phyloP scores from a whole-genome alignment of 2,888 invertebrate genomes.

The Amblyjoppa fuscipennis region DNA sequence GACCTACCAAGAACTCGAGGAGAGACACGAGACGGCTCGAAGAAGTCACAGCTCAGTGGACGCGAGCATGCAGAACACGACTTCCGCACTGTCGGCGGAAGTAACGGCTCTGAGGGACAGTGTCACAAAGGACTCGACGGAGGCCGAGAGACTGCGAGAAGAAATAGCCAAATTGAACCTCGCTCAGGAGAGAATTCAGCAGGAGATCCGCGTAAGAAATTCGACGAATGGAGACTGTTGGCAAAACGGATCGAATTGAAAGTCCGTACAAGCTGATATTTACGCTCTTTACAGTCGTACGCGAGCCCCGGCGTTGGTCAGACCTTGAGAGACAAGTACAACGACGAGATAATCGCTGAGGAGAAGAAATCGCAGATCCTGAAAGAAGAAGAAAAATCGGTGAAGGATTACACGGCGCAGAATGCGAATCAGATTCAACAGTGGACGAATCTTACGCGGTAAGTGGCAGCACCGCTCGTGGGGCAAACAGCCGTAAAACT shows the following conservation, averaged over 20 bases:
- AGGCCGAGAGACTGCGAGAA: conserved; percentile 70
- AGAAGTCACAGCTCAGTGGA: conserved; percentile 87
- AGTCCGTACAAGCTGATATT: neutral
- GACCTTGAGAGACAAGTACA: conserved; percentile 85
- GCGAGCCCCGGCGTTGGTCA: conserved; percentile 69
- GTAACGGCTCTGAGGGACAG: conserved; percentile 80
- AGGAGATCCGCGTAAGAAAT: conserved; percentile 69
- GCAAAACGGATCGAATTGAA: neutral
- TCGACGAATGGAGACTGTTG: neutral
- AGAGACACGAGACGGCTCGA: conserved; percentile 88
- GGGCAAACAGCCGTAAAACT: no score
- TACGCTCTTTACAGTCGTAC: conserved; percentile 65
- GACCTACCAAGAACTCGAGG: conserved; percentile 88
- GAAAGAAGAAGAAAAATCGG: conserved; percentile 87
- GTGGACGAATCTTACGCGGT: conserved; percentile 80
- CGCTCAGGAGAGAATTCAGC: conserved; percentile 76
- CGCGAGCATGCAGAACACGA: conserved; percentile 86
- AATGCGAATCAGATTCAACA: conserved; percentile 78
- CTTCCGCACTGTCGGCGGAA: conserved; percentile 82
- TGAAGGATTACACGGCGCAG: conserved; percentile 83
- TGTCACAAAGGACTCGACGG: conserved; percentile 69
- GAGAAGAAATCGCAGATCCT: conserved; percentile 88
- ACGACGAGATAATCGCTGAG: conserved; percentile 86
- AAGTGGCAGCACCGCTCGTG: conserved; percentile 51
- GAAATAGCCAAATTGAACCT: conserved; percentile 74